A percentile compares a stretch with the other conserved stretches of the same genome.
Conservation (phyloP, 37 sponge, comb jelly and placozoan species). For the Aplysina aerophoba region DNA sequence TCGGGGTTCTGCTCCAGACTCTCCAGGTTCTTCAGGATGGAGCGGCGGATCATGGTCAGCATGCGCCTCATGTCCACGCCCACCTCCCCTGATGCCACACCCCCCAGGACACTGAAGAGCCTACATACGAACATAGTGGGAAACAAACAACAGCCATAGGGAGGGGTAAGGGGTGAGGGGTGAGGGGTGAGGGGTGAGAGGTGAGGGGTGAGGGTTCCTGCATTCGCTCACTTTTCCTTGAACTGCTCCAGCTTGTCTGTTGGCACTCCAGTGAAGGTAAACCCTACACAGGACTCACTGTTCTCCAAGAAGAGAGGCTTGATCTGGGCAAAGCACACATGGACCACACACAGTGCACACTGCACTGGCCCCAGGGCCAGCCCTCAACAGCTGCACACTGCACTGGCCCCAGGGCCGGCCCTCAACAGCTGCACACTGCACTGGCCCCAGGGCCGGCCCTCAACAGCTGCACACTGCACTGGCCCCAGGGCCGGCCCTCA, state of each 20-base stretch:
- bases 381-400: no score
- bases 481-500: no score
- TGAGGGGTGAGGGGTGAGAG: no score
- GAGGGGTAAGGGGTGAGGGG: not conserved
- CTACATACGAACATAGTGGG: not conserved
- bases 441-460: no score
- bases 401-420: no score
- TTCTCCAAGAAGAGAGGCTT: slow-evolving; percentile 53
- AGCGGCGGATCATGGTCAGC: slow-evolving; percentile 57
- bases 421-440: no score
- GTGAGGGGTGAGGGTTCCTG: no score
- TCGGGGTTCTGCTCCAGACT: slow-evolving; percentile 69
- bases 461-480: no score
- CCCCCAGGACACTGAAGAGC: slow-evolving; percentile 51
- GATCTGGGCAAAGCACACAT: slow-evolving; percentile 1
- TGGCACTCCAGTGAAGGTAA: slow-evolving; percentile 73
- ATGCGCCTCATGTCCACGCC: slow-evolving; percentile 74
- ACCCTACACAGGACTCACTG: slow-evolving; percentile 46
- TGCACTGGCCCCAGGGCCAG: no score
- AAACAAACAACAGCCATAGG: no score
- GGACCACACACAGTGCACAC: no score
- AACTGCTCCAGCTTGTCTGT: slow-evolving; percentile 46
- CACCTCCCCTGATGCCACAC: slow-evolving; percentile 46
- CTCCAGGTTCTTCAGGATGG: slow-evolving; percentile 45
- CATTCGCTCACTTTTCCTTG: slow-evolving; percentile 49